Percentiles rank a stretch among this genome's conserved stretches.
Evolutionary conservation across 1,140 invertebrate species (phyloP).

Genomic region (Pogonognathellus flavescens): DNA sequence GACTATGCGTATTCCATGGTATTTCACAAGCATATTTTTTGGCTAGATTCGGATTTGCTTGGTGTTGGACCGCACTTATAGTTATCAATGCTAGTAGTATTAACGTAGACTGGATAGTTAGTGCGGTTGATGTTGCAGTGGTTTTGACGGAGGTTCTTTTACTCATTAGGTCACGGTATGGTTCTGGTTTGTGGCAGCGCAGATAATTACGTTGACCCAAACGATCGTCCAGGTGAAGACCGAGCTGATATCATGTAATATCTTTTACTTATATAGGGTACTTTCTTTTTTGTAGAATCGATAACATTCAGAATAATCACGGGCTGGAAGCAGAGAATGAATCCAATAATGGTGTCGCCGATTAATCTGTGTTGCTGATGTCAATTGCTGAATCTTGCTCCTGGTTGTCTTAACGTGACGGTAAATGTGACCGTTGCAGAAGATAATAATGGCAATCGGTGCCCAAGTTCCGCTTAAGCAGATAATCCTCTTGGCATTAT

Average conservation of each 20-base stretch:
- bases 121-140: background rate
- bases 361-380: too few relatives aligned
- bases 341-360: too few relatives aligned
- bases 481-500: constrained; percentile 68
- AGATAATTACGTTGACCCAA: background rate
- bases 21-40: background rate
- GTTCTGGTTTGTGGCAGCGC: background rate
- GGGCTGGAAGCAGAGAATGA: too few relatives aligned
- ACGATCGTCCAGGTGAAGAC: background rate
- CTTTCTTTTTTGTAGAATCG: too few relatives aligned
- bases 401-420: too few relatives aligned
- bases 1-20: background rate
- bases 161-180: background rate
- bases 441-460: too few relatives aligned
- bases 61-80: background rate
- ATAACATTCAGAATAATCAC: too few relatives aligned
- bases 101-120: background rate
- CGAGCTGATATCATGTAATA: background rate
- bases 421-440: too few relatives aligned
- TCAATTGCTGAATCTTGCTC: too few relatives aligned
- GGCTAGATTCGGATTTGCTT: background rate
- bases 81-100: background rate
- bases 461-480: too few relatives aligned
- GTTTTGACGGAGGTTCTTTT: background rate
- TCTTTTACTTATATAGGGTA: background rate